Base-by-base conservation (phyloP, 1,140 invertebrate species). In the Parapsyche elsis region DNA sequence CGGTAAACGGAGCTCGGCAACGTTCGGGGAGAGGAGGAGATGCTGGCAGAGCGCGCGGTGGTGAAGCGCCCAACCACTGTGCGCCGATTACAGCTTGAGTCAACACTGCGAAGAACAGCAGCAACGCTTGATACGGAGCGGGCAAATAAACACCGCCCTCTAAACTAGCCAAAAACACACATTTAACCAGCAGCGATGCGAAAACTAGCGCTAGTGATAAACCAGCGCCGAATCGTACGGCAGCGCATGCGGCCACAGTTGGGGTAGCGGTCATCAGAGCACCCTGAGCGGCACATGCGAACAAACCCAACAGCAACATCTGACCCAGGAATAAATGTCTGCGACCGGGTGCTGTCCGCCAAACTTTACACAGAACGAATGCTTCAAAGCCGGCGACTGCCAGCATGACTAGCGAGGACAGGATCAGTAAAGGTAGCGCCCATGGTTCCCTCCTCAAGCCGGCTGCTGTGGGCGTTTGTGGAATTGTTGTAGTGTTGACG, bases 101-200 rank as follows among this genome's bases (percentile, higher is more conserved):
- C 84, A 95, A 91, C 23, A 95, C 93, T 1, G 96, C 95, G 86
- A 98, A 98, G 84, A 97, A 93, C 83, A 98, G 90, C 12, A 98
- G 91, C 7, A 97, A 88, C 71, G 94, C 95, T 91, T 96, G 94
- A 88, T 98, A 98, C 2, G 95, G 94, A 0, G 96, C 96, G 38
- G 96, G 96, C n/a, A 98, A 89, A 86, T 98, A 98, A 24, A 97
- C 95, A 10, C 96, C 96, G 30, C 94, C 93, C 85, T 97, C 96
- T 46, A 98, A 91, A 83, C 95, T 97, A 80, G 98, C 92, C 53
- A 98, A 90, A 85, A 98, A 97, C 64, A 98, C 95, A 85, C 96
- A 95, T 88, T 99, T 98, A 79, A 98, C 97, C 76, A 99, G 91
- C 24, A 99, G 90, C 0, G 97, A 94, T 14, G 95, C 94, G 86